Evolutionary conservation across 2,888 invertebrate genomes (phyloP).

Genomic region (Tromatobia lineatoria): DNA sequence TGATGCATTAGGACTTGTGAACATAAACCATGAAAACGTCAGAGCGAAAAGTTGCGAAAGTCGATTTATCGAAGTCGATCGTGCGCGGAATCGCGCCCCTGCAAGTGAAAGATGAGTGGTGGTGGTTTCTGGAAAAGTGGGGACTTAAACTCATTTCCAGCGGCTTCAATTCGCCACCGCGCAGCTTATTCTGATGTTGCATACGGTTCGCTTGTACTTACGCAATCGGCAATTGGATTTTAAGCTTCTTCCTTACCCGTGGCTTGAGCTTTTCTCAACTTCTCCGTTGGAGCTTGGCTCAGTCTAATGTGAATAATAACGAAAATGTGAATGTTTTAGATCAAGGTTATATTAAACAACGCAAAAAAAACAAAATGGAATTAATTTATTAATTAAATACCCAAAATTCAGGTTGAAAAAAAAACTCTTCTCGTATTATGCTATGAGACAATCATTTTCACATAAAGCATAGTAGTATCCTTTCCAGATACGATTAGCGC

Average conservation of each 20-base stretch:
- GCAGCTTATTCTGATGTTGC: neutral
- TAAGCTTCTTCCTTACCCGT: neutral
- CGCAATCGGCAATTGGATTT: neutral
- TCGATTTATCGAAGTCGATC: slow-evolving; percentile 6
- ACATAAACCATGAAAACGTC: neutral
- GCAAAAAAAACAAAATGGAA: too few species aligned
- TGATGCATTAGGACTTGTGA: neutral
- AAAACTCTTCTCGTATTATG: too few species aligned
- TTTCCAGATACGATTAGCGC: too few species aligned
- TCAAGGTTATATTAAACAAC: too few species aligned
- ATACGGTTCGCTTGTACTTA: neutral
- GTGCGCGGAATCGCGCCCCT: neutral
- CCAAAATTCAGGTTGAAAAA: too few species aligned
- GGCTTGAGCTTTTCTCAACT: neutral
- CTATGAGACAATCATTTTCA: too few species aligned
- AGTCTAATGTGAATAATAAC: too few species aligned
- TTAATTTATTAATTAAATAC: too few species aligned
- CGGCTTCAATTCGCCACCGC: neutral
- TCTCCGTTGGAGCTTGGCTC: neutral
- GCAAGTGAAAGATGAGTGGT: slow-evolving; percentile 5
- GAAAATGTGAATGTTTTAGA: too few species aligned
- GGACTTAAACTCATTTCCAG: neutral
- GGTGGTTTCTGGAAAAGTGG: neutral
- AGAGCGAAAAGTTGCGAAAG: neutral
- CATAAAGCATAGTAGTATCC: too few species aligned